Percentiles rank a stretch among this genome's conserved stretches.
phyloP scores from a whole-genome alignment of 2,888 invertebrate species.

The Noctua pronuba region DNA sequence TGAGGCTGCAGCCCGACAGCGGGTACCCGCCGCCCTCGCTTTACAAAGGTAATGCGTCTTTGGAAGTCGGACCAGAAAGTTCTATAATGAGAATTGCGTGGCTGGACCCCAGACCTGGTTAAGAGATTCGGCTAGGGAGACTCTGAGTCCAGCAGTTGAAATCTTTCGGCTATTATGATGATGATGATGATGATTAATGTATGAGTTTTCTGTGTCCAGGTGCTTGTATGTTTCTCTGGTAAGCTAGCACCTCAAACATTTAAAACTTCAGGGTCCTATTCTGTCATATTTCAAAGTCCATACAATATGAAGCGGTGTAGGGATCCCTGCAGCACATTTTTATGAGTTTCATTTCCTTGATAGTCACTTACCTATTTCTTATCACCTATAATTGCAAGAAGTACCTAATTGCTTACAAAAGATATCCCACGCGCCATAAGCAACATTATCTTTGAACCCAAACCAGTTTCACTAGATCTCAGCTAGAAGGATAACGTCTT shows the following conservation, averaged over 20 bases:
- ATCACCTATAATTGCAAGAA: background rate
- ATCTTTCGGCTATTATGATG: background rate
- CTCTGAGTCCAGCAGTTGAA: background rate
- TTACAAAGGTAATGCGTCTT: constrained; percentile 80
- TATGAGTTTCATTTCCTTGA: background rate
- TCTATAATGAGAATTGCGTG: background rate
- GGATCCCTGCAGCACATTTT: background rate
- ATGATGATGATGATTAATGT: background rate
- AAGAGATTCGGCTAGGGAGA: background rate
- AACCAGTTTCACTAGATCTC: constrained; percentile 18
- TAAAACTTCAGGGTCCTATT: background rate
- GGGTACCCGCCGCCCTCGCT: constrained; percentile 92
- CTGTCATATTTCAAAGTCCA: background rate
- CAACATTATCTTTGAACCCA: background rate
- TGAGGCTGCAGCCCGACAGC: constrained; percentile 95
- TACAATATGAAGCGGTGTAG: background rate
- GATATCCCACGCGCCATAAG: too few relatives aligned
- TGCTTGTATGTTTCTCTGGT: background rate
- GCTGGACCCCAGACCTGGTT: too few relatives aligned
- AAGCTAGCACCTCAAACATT: background rate
- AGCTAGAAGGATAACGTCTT: constrained; percentile 36
- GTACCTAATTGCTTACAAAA: background rate
- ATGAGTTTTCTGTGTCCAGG: background rate
- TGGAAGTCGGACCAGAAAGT: background rate
- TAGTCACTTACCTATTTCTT: too few relatives aligned